phyloP scores from a whole-genome alignment of 2,888 invertebrate species.

The Gandaritis pyraliata region DNA sequence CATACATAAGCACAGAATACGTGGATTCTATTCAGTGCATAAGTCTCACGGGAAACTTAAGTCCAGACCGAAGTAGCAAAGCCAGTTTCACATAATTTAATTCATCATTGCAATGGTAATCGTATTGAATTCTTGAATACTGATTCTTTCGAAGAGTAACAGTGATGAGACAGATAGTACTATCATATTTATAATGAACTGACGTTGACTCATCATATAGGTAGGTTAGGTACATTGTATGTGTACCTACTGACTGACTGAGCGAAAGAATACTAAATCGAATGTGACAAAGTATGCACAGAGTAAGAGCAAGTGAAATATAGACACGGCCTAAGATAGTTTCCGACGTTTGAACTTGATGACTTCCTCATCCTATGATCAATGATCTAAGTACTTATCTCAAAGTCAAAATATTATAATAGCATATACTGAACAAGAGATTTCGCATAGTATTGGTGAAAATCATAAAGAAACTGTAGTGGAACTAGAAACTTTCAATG shows the following conservation, averaged over 20 bases:
- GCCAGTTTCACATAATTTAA: background rate
- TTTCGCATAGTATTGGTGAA: too few species aligned
- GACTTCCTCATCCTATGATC: too few species aligned
- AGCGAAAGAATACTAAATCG: background rate
- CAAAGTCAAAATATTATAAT: too few species aligned
- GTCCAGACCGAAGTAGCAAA: background rate
- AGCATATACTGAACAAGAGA: too few species aligned
- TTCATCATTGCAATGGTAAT: background rate
- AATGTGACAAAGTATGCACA: background rate
- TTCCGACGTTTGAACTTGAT: too few species aligned
- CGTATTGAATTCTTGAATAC: background rate
- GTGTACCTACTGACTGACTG: background rate
- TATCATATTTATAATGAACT: background rate
- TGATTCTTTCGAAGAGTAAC: background rate
- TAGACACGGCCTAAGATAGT: too few species aligned
- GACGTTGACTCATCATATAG: background rate
- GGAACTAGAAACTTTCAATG: constrained; percentile 21
- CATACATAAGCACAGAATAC: too few species aligned
- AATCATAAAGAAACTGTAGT: background rate
- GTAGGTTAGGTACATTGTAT: background rate
- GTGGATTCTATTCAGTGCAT: too few species aligned
- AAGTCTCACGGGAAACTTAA: too few species aligned
- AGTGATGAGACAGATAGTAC: background rate
- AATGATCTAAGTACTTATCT: too few species aligned
- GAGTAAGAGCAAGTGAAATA: background rate